A percentile compares a stretch with the other conserved stretches of the same genome.
phyloP scores from a whole-genome alignment of 2,113 vertebrate species.

The Puffinus mauretanicus region DNA sequence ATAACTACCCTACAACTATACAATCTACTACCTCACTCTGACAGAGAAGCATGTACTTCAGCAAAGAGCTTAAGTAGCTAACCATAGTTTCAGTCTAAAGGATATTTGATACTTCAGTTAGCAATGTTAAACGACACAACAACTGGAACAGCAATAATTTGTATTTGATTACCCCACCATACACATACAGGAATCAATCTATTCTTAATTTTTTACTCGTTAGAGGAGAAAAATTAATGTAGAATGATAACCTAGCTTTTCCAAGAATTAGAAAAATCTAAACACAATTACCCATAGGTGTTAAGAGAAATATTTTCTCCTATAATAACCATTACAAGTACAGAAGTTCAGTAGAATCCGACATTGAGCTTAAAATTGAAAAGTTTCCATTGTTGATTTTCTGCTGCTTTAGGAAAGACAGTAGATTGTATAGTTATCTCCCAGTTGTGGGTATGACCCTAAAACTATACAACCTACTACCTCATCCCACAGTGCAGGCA shows the following conservation, averaged over 20 bases:
- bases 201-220: background rate
- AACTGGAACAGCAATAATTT: background rate
- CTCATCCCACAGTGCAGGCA: constrained; percentile 90
- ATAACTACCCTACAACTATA: constrained; percentile 87
- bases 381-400: constrained; percentile 36
- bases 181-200: background rate
- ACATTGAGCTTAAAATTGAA: background rate
- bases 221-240: background rate
- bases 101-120: background rate
- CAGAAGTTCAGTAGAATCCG: background rate
- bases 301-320: background rate
- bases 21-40: constrained; percentile 88
- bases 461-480: constrained; percentile 99
- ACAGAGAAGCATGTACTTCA: constrained; percentile 71
- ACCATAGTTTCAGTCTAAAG: background rate
- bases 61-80: background rate
- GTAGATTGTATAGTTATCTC: constrained; percentile 99
- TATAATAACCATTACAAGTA: background rate
- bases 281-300: background rate
- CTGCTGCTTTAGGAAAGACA: constrained; percentile 96
- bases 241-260: background rate
- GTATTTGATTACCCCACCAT: background rate
- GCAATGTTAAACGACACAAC: background rate
- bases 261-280: background rate
- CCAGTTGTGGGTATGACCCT: constrained; percentile 98